Evolutionary conservation across 53 echinoderm and acorn worm species (phyloP).

Genomic region (Mesocentrotus franciscanus): DNA sequence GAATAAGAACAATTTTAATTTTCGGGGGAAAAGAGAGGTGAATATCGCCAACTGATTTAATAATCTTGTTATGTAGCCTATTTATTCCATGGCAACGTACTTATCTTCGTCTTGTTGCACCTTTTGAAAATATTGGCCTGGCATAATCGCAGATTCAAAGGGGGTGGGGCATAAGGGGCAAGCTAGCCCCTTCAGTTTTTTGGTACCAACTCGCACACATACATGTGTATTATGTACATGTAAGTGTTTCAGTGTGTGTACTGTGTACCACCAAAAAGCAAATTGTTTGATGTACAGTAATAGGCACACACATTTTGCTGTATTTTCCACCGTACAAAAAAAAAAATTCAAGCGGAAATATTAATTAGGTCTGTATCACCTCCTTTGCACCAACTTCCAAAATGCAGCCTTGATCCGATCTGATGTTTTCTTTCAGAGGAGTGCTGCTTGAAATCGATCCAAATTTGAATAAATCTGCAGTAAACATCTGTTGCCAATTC

Average conservation of each 20-base stretch:
- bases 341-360: not conserved
- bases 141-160: not conserved
- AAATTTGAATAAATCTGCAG: conserved; percentile 39
- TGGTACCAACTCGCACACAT: too few species aligned
- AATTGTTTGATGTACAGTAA: too few species aligned
- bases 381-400: not conserved
- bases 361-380: not conserved
- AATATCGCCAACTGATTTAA: too few species aligned
- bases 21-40: too few species aligned
- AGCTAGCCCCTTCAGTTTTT: too few species aligned
- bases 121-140: not conserved
- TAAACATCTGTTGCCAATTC: conserved; percentile 29
- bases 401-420: conserved; percentile 1
- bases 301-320: not conserved
- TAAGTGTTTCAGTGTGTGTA: too few species aligned
- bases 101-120: not conserved
- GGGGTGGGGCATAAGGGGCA: not conserved
- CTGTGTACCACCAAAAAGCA: too few species aligned
- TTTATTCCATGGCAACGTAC: too few species aligned
- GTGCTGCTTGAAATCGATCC: conserved; percentile 55
- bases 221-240: too few species aligned
- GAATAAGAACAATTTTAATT: too few species aligned
- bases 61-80: too few species aligned
- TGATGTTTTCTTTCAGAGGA: conserved; percentile 18
- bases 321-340: not conserved